A percentile compares a stretch with the other conserved stretches of the same genome.
phyloP scores from a whole-genome alignment of 2,113 vertebrate genomes.

The Nyctereutes procyonoides region DNA sequence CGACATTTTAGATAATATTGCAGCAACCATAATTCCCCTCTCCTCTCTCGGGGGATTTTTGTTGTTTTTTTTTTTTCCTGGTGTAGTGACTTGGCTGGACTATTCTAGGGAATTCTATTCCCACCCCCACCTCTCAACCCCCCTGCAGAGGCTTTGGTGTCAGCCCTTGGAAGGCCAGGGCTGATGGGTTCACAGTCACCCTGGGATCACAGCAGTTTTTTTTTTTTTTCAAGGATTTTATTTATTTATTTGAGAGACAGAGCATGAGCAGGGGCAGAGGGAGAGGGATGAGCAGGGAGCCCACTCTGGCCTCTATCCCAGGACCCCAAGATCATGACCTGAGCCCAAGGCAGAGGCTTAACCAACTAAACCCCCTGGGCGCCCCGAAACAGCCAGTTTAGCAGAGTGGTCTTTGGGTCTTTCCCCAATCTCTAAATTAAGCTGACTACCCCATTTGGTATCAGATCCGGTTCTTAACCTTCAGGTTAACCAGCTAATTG shows the following conservation, averaged over 20 bases:
- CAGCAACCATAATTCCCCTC: neutral
- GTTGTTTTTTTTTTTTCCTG: neutral
- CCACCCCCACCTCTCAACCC: too few relatives aligned
- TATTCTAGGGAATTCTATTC: neutral
- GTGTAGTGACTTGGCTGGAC: neutral
- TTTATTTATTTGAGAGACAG: too few relatives aligned
- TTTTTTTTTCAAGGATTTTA: too few relatives aligned
- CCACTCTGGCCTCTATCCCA: too few relatives aligned
- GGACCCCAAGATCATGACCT: neutral
- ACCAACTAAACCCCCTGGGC: neutral
- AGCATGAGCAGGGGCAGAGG: too few relatives aligned
- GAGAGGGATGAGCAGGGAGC: too few relatives aligned
- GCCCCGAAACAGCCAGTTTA: neutral
- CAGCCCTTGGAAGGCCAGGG: too few relatives aligned
- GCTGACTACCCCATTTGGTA: neutral
- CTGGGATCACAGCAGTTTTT: neutral
- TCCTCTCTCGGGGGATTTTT: neutral
- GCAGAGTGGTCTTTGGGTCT: neutral
- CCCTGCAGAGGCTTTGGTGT: too few relatives aligned
- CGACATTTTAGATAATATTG: neutral
- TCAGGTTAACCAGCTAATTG: neutral
- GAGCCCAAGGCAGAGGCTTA: neutral
- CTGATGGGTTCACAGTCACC: neutral
- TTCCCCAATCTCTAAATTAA: neutral
- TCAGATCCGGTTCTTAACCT: neutral